Evolutionary conservation across 2,113 vertebrate genomes (phyloP), one percentile per base, ranked within the genome.

Genomic region (Pachycephala philippinensis): DNA sequence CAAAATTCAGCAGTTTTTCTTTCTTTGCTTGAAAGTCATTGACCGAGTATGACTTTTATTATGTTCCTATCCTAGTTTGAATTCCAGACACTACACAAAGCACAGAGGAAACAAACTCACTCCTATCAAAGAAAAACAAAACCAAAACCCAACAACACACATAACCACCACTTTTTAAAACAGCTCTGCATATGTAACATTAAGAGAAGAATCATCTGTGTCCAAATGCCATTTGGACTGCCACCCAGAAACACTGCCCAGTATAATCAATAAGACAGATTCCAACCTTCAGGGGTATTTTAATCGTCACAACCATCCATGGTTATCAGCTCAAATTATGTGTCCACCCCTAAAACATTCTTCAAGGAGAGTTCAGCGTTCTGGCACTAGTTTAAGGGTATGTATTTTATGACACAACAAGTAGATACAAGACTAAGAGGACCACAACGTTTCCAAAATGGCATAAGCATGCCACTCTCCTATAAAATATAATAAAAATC

Each of bases 261-360:
- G 59, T 75, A 74, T 92, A 96, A 95, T 90, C 90, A 87, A 23
- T 94, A 89, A 94, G 95, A 96, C 95, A 96, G 86, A 92, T 89
- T 89, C 69, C 84, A 94, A 90, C 93, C 93, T 90, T 90, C 61
- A 57, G 94, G 83, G 77, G 65, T 93, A 94, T 93, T 92, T 96
- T 94, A 92, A 90, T 96, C 93, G 90, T 75, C 86, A 84, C 83
- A 93, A 65, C 64, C 37, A 90, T 74, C 79, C 79, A 75, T 5
- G 37, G 76, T 74, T 90, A 96, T 96, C 86, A 95, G 68, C 72
- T 96, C 88, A 89, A 68, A 90, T 93, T 95, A 77, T 83, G 49
- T 50, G 77, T 57, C 76, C 80, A 30, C 31, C 56, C 40, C 70
- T 52, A 89, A 75, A 94, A 93, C 5, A 9, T 71, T 93, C 72